phyloP scores from a whole-genome alignment of 2,113 vertebrate genomes.

The Protomyctophum bolini region DNA sequence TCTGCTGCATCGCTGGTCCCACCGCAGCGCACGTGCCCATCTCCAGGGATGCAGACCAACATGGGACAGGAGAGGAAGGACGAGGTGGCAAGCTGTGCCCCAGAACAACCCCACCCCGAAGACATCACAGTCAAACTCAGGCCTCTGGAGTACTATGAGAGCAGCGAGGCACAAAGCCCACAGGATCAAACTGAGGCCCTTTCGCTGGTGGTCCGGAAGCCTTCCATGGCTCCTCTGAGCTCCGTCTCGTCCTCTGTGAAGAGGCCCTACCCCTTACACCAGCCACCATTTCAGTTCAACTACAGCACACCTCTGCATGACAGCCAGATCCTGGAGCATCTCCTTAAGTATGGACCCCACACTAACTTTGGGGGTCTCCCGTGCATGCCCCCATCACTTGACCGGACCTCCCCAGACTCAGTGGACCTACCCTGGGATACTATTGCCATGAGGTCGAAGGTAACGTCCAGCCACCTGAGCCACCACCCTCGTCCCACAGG shows the following conservation, averaged over 20 bases:
- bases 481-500: slow-evolving; percentile 71
- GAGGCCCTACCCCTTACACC: slow-evolving; percentile 74
- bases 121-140: slow-evolving; percentile 57
- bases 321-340: slow-evolving; percentile 82
- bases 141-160: slow-evolving; percentile 71
- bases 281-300: slow-evolving; percentile 71
- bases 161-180: slow-evolving; percentile 62
- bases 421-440: slow-evolving; percentile 80
- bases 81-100: slow-evolving; percentile 44
- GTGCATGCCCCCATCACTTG: slow-evolving; percentile 64
- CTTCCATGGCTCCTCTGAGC: slow-evolving; percentile 58
- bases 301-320: slow-evolving; percentile 76
- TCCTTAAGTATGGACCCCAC: slow-evolving; percentile 77
- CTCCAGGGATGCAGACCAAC: slow-evolving; percentile 56
- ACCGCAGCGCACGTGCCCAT: slow-evolving; percentile 56
- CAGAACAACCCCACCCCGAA: slow-evolving; percentile 60
- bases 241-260: slow-evolving; percentile 68
- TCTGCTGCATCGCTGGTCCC: slow-evolving; percentile 58
- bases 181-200: slow-evolving; percentile 75
- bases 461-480: slow-evolving; percentile 70
- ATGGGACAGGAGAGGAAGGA: slow-evolving; percentile 56
- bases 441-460: slow-evolving; percentile 76
- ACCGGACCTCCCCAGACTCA: slow-evolving; percentile 72
- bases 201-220: slow-evolving; percentile 75
- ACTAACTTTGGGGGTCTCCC: slow-evolving; percentile 66